Conservation (phyloP, 1,140 invertebrate genomes). For the Rhyzopertha dominica region DNA sequence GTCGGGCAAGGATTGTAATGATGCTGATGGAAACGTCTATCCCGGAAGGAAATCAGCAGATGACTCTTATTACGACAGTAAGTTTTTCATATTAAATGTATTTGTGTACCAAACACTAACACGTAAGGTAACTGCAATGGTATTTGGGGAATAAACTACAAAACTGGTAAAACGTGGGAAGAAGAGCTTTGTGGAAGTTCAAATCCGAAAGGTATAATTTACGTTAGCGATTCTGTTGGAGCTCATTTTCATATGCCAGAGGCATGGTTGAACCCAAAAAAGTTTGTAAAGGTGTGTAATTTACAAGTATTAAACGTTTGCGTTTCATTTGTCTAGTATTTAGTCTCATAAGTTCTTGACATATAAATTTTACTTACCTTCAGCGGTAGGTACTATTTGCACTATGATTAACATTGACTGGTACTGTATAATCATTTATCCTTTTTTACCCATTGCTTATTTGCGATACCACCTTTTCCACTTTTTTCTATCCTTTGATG, state of each 20-base stretch:
- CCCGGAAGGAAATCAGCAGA: slow-evolving; percentile 1
- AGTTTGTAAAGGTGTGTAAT: no score
- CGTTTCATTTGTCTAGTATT: no score
- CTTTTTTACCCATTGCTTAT: no score
- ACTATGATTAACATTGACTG: no score
- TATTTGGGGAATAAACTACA: slow-evolving; percentile 1
- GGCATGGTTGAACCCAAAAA: slow-evolving; percentile 10
- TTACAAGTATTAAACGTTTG: no score
- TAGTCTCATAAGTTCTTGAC: no score
- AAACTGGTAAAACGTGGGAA: background rate
- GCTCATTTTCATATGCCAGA: slow-evolving; percentile 11
- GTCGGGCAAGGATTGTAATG: slow-evolving; percentile 2
- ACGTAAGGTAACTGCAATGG: slow-evolving; percentile 5
- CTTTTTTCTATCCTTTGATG: no score
- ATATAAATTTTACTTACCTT: no score
- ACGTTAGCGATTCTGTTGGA: slow-evolving; percentile 6
- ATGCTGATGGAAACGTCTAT: background rate
- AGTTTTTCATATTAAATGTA: background rate
- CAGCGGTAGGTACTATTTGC: no score
- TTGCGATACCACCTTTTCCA: no score
- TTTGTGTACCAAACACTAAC: no score
- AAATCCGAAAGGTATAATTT: slow-evolving; percentile 1
- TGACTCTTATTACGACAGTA: background rate
- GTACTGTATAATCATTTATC: no score
- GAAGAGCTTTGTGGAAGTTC: slow-evolving; percentile 2